Evolutionary conservation across 2,888 invertebrate genomes (phyloP), one percentile per base, ranked within the genome.

Genomic region (Celastrina argiolus): DNA sequence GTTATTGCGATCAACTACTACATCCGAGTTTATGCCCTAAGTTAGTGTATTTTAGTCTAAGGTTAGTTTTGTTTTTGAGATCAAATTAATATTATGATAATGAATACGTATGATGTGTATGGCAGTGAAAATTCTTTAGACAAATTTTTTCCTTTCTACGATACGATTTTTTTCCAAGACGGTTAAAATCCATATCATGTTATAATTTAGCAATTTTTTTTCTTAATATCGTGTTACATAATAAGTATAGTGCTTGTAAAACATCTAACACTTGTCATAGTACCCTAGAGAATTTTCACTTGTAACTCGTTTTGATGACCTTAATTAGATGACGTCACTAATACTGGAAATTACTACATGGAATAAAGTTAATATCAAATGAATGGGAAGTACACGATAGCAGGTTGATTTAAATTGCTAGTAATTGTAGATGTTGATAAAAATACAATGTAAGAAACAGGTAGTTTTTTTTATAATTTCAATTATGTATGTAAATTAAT

Each of bases 21-120:
- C 58, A 31, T 58, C n/a, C 58, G 36, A 51, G 10, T 10, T 34
- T 61, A 39, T 6, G 22, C 12, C 4, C 59, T 61, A 61, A 14
- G 61, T 61, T 61, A 61, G 61, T 22, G 18, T 14, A 39, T 22
- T 39, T 61, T 61, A 61, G 34, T 61, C 61, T 61, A 61, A 39
- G 18, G 39, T 61, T 61, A 39, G 39, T 61, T 61, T 31, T 7
- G 36, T 22, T 61, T 59, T 61, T 61, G 61, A 61, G 61, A 61
- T 61, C 61, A 61, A n/a, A 61, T 39, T 61, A 61, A 16, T 10
- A 34, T n/a, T 59, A 4, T 34, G 12, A 51, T 51, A 10, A 51
- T 26, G 22, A 22, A 16, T 26, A 51, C 51, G 51, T 51, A 51
- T 51, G 22, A 51, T 51, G n/a, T n/a, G n/a, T n/a, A n/a, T 26